Percentiles rank a stretch among this genome's conserved stretches.
Evolutionary conservation across 2,797 vertebrate genomes (phyloP).

Genomic region (Hirundo rustica): DNA sequence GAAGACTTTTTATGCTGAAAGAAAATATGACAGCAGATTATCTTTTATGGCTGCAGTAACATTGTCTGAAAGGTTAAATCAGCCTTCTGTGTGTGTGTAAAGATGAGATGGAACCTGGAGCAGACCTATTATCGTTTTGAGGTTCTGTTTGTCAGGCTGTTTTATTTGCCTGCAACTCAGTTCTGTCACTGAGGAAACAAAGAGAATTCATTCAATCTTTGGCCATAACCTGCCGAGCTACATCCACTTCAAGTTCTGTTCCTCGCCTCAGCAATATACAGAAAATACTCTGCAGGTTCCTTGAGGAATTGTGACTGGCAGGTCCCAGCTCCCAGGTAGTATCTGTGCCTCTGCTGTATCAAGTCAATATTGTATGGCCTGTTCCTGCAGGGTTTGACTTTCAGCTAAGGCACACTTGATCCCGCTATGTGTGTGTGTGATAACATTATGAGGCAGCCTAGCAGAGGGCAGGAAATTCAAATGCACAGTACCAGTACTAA

Average conservation of each 20-base stretch:
- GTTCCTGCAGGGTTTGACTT: background rate
- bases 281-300: background rate
- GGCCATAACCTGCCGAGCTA: background rate
- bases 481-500: background rate
- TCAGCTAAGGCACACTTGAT: background rate
- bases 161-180: background rate
- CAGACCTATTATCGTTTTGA: background rate
- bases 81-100: background rate
- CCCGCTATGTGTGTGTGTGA: background rate
- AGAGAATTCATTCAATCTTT: background rate
- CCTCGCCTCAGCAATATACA: background rate
- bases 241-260: background rate
- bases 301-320: background rate
- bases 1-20: background rate
- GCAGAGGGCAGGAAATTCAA: background rate
- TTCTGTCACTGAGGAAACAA: background rate
- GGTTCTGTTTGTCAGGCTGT: background rate
- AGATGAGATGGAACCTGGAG: background rate
- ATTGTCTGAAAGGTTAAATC: background rate
- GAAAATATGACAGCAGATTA: background rate
- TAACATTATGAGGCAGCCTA: background rate
- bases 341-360: background rate
- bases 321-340: background rate
- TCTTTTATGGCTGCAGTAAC: background rate
- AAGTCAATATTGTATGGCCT: background rate